phyloP scores from a whole-genome alignment of 2,888 invertebrate genomes.

The Lepidochitona cinerea region DNA sequence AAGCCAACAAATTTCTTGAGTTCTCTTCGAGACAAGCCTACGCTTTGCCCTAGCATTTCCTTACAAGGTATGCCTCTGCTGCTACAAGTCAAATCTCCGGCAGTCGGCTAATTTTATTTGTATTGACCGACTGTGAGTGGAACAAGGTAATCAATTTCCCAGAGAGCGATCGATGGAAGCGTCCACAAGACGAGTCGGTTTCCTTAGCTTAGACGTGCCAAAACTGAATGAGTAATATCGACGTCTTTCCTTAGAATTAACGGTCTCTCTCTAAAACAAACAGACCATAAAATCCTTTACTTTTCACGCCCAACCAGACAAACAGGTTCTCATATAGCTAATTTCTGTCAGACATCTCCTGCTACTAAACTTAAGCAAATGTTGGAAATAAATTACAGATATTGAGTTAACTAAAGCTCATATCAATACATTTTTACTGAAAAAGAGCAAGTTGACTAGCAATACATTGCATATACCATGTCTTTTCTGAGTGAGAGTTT shows the following conservation, averaged over 20 bases:
- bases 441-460: too few species aligned
- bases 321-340: too few species aligned
- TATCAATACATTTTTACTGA: too few species aligned
- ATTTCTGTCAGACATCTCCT: too few species aligned
- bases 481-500: too few species aligned
- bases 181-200: background rate
- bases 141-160: background rate
- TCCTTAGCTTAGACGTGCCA: background rate
- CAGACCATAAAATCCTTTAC: background rate
- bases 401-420: too few species aligned
- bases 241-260: background rate
- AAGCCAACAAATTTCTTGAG: too few species aligned
- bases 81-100: background rate
- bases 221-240: background rate
- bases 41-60: too few species aligned
- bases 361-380: too few species aligned
- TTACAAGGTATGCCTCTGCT: background rate
- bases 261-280: background rate
- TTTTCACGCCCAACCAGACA: background rate
- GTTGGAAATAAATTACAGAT: too few species aligned
- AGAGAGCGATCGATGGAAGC: background rate
- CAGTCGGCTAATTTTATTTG: background rate
- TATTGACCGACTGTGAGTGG: background rate
- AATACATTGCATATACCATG: too few species aligned
- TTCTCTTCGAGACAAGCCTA: too few species aligned